Conservation (phyloP, 2,113 vertebrate species). For the Nothobranchius furzeri region DNA sequence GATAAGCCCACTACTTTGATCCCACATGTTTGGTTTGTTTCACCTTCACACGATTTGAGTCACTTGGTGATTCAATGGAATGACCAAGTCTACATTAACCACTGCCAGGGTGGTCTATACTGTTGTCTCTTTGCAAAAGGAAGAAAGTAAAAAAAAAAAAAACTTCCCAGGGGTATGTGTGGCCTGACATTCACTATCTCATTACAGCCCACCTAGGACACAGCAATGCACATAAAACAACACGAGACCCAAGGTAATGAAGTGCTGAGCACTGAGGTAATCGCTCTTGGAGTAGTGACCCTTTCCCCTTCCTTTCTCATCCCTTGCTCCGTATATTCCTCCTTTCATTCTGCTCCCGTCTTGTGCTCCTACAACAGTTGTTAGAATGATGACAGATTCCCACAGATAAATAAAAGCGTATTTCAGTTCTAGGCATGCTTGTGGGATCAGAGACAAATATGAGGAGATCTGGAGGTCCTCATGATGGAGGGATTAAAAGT, state of each 20-base stretch:
- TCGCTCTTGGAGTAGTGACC: constrained; percentile 50
- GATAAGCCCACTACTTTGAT: constrained; percentile 17
- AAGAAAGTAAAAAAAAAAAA: constrained; percentile 14
- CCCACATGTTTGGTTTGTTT: constrained; percentile 18
- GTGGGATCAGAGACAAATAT: constrained; percentile 46
- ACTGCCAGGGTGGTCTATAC: constrained; percentile 74
- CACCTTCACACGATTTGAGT: constrained; percentile 36
- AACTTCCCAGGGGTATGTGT: constrained; percentile 66
- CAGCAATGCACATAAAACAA: constrained; percentile 69
- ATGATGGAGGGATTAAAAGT: constrained; percentile 58
- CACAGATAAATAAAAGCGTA: constrained; percentile 42
- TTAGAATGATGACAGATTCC: constrained; percentile 40
- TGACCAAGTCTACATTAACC: constrained; percentile 42
- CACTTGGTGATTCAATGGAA: constrained; percentile 45
- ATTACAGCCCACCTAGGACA: constrained; percentile 73
- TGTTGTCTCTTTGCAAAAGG: constrained; percentile 57
- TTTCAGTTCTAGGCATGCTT: constrained; percentile 42
- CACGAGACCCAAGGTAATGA: constrained; percentile 70
- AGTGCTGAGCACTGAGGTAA: constrained; percentile 78
- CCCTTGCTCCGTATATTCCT: constrained; percentile 1
- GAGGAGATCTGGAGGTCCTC: constrained; percentile 48
- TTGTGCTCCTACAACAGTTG: constrained; percentile 17
- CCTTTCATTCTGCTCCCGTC: constrained; percentile 22
- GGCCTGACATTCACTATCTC: constrained; percentile 71
- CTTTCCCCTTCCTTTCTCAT: constrained; percentile 26